Evolutionary conservation across 2,888 invertebrate genomes (phyloP).

Genomic region (Papilio demoleus): DNA sequence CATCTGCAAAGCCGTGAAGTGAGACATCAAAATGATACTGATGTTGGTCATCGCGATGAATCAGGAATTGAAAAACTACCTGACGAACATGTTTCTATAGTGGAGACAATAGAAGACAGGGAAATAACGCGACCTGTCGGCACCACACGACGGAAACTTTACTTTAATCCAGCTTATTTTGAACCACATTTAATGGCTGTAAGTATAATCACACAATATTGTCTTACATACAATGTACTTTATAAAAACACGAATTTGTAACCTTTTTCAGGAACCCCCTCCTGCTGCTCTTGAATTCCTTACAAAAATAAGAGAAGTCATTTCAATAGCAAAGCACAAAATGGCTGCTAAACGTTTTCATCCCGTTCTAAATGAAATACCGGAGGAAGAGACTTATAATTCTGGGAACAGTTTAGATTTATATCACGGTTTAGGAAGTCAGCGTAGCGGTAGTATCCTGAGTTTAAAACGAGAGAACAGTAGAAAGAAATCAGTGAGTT

Average conservation of each 20-base stretch:
- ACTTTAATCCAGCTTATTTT: slow-evolving; percentile 96
- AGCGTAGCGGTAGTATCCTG: slow-evolving; percentile 80
- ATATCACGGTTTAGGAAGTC: slow-evolving; percentile 76
- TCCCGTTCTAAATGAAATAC: slow-evolving; percentile 90
- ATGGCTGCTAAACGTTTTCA: slow-evolving; percentile 92
- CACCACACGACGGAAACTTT: slow-evolving; percentile 89
- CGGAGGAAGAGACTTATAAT: slow-evolving; percentile 88
- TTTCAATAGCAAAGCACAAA: slow-evolving; percentile 94
- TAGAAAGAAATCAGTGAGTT: slow-evolving; percentile 77
- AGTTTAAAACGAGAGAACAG: slow-evolving; percentile 86
- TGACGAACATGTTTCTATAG: slow-evolving; percentile 93
- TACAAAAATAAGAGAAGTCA: slow-evolving; percentile 94
- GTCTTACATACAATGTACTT: not conserved
- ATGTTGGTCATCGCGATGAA: slow-evolving; percentile 78
- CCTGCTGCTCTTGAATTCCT: slow-evolving; percentile 95
- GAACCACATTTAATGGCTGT: slow-evolving; percentile 93
- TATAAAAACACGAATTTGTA: slow-evolving; percentile 34
- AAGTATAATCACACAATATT: slow-evolving; percentile 55
- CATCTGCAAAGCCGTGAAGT: slow-evolving; percentile 83
- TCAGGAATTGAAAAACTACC: slow-evolving; percentile 88
- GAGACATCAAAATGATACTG: slow-evolving; percentile 63
- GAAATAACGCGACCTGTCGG: slow-evolving; percentile 87
- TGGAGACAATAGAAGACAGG: slow-evolving; percentile 90
- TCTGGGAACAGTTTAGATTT: slow-evolving; percentile 79
- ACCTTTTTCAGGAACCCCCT: slow-evolving; percentile 90